Base-by-base conservation (phyloP, 2,888 invertebrate genomes). In the Craniophora ligustri region DNA sequence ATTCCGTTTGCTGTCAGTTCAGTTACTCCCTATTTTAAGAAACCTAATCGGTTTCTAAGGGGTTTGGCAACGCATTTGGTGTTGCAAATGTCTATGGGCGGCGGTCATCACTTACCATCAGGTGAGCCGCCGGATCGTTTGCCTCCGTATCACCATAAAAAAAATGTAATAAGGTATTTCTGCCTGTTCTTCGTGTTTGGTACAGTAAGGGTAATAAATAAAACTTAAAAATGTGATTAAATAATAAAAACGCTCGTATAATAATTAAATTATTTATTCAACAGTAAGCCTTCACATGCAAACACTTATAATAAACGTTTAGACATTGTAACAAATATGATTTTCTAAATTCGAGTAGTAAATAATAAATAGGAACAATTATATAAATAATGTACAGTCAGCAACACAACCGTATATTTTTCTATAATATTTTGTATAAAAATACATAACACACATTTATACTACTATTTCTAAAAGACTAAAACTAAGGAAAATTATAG, bases 281-380 rank as follows among this genome's bases (percentile, higher is more conserved):
- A 76, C 73, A 73, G 51, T 55, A 73, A 70, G 67, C 60, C 57
- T 63, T 55, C 67, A 71, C 77, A 79, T 77, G 78, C 78, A 72
- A 68, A 68, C 64, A 67, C 57, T 73, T 71, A 69, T 3, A 50
- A 58, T 63, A 53, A 58, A 61, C 55, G 28, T 59, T 44, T 56
- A 56, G 44, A 75, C 62, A 58, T 32, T 56, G 39, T 45, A 65
- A 60, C 66, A 68, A 67, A 68, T 65, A 62, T 61, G 50, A 55
- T 67, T 60, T 57, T 63, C 53, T 75, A 75, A 76, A 78, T 78
- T 76, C 79, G 68, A 78, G 62, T 49, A 23, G 40, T 72, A 21
- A 51, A 55, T 36, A 55, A 66, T 68, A 56, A 59, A 69, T 72
- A 76, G 64, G 75, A 69, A 75, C 58, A 55, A 53, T 58, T 44